Evolutionary conservation across 2,888 invertebrate genomes (phyloP).

Genomic region (Zhengitettix transpicula): DNA sequence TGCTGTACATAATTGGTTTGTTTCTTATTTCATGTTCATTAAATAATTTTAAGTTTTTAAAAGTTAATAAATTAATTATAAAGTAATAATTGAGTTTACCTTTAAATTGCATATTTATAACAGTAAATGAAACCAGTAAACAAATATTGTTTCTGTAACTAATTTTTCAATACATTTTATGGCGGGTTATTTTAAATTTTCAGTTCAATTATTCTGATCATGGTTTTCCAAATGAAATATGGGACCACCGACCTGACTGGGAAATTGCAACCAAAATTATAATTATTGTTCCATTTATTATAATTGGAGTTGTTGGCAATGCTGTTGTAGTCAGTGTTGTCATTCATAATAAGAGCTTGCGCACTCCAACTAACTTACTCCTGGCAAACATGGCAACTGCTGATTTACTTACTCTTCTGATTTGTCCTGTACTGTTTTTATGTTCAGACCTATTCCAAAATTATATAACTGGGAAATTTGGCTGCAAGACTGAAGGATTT

Average conservation of each 20-base stretch:
- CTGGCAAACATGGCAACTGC: slow-evolving; percentile 59
- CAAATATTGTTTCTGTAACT: no score
- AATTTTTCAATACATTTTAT: no score
- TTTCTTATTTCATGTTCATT: no score
- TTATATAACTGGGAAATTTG: slow-evolving; percentile 51
- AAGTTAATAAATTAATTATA: no score
- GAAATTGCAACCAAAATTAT: slow-evolving; percentile 44
- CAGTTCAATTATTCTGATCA: slow-evolving; percentile 3
- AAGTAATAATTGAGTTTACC: no score
- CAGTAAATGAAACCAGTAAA: no score
- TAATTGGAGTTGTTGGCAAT: slow-evolving; percentile 51
- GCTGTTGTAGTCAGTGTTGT: slow-evolving; percentile 45
- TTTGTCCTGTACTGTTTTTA: slow-evolving; percentile 63
- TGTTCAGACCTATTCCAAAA: slow-evolving; percentile 62
- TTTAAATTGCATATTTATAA: no score
- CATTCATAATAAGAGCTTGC: slow-evolving; percentile 39
- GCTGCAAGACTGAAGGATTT: slow-evolving; percentile 63
- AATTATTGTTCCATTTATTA: slow-evolving; percentile 40
- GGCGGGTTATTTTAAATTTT: neutral
- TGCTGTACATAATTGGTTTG: no score
- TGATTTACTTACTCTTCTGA: slow-evolving; percentile 44
- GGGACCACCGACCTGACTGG: slow-evolving; percentile 39
- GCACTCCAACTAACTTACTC: slow-evolving; percentile 52
- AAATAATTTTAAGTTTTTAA: no score
- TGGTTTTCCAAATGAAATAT: slow-evolving; percentile 40